Evolutionary conservation across 2,113 vertebrate genomes (phyloP).

Genomic region (Heptranchias perlo): DNA sequence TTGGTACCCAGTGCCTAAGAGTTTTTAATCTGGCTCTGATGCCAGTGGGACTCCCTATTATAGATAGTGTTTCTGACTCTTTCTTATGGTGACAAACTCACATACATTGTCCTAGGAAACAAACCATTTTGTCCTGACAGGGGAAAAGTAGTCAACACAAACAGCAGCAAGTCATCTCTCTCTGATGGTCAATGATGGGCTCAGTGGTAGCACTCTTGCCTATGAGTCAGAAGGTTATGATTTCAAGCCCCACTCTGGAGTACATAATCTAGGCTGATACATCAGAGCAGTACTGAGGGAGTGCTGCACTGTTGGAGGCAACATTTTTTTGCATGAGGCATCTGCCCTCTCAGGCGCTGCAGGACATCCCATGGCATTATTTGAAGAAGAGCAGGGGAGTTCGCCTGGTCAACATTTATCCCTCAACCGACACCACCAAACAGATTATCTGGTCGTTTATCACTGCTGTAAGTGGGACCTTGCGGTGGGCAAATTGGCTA

Average conservation of each 20-base stretch:
- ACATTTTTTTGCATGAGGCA: neutral
- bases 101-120: no score
- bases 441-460: neutral
- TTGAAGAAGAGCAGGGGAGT: neutral
- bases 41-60: no score
- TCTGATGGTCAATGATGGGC: no score
- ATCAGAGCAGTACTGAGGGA: no score
- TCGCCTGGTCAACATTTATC: neutral
- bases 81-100: no score
- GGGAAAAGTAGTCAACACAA: no score
- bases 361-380: neutral
- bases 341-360: neutral
- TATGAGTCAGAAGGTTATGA: neutral
- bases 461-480: neutral
- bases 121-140: no score
- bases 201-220: neutral
- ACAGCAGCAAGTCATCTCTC: no score
- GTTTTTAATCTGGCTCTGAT: no score
- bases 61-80: no score
- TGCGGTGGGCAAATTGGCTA: neutral
- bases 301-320: neutral
- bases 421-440: neutral
- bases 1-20: no score
- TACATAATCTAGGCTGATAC: neutral
- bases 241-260: neutral